Percentiles rank a stretch among this genome's conserved stretches.
These are phyloP conservation scores for Pollenia labialis DNA, from an alignment of 2,888 invertebrate species.

Conservation along the genomic window DNA sequence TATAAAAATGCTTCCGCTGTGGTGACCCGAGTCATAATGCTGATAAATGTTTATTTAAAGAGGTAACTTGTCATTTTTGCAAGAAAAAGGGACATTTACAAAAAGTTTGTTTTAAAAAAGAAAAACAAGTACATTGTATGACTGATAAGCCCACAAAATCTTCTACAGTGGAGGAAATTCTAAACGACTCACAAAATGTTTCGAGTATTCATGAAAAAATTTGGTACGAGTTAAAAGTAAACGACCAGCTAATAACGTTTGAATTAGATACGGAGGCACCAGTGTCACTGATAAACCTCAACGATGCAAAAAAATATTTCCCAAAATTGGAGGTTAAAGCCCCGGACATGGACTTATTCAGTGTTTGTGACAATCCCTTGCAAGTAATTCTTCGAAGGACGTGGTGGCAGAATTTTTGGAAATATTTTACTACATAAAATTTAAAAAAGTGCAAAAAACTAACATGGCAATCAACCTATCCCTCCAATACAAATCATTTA, in stretches of 20 bases:
- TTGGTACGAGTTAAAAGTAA: slow-evolving; percentile 14
- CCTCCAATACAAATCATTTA: too few relatives aligned
- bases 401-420: too few relatives aligned
- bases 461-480: too few relatives aligned
- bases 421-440: too few relatives aligned
- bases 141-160: too few relatives aligned
- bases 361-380: slow-evolving; percentile 22
- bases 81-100: slow-evolving; percentile 49
- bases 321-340: slow-evolving; percentile 45
- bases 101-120: slow-evolving; percentile 35
- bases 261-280: slow-evolving; percentile 59
- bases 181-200: too few relatives aligned
- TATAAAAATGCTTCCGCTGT: slow-evolving; percentile 65
- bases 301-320: slow-evolving; percentile 39
- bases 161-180: too few relatives aligned
- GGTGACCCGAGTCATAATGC: slow-evolving; percentile 43
- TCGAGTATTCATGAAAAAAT: too few relatives aligned
- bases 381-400: too few relatives aligned
- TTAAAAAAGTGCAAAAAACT: too few relatives aligned
- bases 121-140: neutral
- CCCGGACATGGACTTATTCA: slow-evolving; percentile 23
- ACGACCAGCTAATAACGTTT: slow-evolving; percentile 39
- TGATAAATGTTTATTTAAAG: slow-evolving; percentile 35
- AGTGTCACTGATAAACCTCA: slow-evolving; percentile 40
- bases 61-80: slow-evolving; percentile 53